phyloP scores from a whole-genome alignment of 2,888 invertebrate genomes.

The Lysandra coridon region DNA sequence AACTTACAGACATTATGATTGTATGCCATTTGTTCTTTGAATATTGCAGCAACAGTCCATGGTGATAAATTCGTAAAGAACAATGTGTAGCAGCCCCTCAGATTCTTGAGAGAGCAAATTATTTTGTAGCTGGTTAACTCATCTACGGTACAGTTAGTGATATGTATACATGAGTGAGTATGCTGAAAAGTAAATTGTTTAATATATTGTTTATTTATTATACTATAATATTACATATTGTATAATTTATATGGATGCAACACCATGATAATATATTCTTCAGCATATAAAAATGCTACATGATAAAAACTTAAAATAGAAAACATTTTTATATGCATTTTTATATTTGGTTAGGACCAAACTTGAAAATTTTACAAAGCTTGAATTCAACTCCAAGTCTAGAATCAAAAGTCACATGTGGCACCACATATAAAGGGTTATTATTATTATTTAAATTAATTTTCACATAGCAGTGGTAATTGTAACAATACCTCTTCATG shows the following conservation, averaged over 20 bases:
- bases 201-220: background rate
- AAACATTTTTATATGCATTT: too few species aligned
- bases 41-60: background rate
- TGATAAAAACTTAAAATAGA: too few species aligned
- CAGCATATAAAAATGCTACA: too few species aligned
- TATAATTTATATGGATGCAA: too few species aligned
- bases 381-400: too few species aligned
- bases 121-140: background rate
- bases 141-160: background rate
- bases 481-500: background rate
- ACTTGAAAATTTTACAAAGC: too few species aligned
- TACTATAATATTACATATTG: too few species aligned
- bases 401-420: too few species aligned
- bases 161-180: background rate
- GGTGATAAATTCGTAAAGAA: background rate
- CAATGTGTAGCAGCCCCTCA: background rate
- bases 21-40: background rate
- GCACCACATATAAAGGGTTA: too few species aligned
- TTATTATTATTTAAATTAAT: too few species aligned
- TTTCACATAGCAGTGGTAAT: background rate
- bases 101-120: background rate
- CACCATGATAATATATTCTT: too few species aligned
- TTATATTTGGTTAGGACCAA: too few species aligned
- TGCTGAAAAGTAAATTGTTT: background rate
- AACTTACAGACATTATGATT: conserved; percentile 4